Conservation (phyloP, 2,888 invertebrate species). For the Patella pellucida region DNA sequence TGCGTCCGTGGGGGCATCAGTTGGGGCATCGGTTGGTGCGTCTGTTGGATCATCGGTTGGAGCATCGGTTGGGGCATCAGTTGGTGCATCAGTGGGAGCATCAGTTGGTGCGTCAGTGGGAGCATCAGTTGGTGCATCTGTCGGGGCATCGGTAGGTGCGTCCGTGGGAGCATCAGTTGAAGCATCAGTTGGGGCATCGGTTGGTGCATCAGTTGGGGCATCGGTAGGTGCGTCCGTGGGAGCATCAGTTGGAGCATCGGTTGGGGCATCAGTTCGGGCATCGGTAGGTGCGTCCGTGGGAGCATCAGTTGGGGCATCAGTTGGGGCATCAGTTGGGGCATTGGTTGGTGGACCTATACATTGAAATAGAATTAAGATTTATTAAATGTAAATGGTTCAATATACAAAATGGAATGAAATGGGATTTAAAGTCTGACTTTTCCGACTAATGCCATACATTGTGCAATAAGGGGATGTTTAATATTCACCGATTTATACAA, state of each 20-base stretch:
- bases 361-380: no score
- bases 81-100: neutral
- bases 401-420: no score
- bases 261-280: neutral
- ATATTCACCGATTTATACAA: no score
- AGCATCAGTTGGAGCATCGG: no score
- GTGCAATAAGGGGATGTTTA: no score
- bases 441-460: no score
- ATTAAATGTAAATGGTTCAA: no score
- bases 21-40: neutral
- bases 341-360: neutral
- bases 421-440: no score
- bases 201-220: no score
- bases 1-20: neutral
- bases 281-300: neutral
- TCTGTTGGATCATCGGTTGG: neutral
- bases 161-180: no score
- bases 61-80: neutral
- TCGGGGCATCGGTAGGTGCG: neutral
- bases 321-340: neutral
- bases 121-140: neutral
- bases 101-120: neutral
- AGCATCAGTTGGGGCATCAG: neutral
- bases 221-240: no score
- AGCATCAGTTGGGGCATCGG: no score